phyloP scores from a whole-genome alignment of 1,140 invertebrate species.

The Zophobas atratus region DNA sequence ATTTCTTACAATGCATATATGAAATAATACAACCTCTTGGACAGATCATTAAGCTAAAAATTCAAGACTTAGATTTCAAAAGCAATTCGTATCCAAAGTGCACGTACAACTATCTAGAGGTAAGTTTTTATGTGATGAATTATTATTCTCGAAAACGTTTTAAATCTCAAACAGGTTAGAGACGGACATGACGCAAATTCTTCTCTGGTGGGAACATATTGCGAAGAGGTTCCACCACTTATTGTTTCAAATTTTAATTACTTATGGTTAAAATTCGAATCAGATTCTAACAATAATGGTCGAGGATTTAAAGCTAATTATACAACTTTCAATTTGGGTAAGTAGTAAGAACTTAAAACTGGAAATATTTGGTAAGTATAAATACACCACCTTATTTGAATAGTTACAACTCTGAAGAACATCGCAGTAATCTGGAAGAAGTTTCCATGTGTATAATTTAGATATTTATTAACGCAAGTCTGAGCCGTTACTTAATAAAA shows the following conservation, averaged over 20 bases:
- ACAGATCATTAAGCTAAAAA: conserved; percentile 75
- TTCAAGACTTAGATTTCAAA: conserved; percentile 81
- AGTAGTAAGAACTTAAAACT: not conserved
- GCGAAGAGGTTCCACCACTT: conserved; percentile 73
- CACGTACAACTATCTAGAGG: conserved; percentile 71
- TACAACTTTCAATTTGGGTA: conserved; percentile 76
- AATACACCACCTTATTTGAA: too few species aligned
- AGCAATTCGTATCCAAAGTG: conserved; percentile 60
- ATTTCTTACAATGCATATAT: conserved; percentile 77
- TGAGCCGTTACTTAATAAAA: too few species aligned
- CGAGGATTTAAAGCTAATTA: conserved; percentile 84
- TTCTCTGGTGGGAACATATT: conserved; percentile 80
- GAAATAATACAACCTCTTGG: conserved; percentile 77
- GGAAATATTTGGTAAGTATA: too few species aligned
- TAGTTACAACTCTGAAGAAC: too few species aligned
- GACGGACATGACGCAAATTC: conserved; percentile 80
- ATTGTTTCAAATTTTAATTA: conserved; percentile 82
- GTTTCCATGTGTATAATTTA: too few species aligned
- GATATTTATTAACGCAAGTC: too few species aligned
- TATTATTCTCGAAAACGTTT: conserved; percentile 17
- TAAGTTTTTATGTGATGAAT: conserved; percentile 60
- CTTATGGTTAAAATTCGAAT: conserved; percentile 79
- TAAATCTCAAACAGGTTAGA: conserved; percentile 72
- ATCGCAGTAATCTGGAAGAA: too few species aligned
- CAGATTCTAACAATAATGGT: conserved; percentile 73